phyloP scores from a whole-genome alignment of 1,140 invertebrate genomes.

The Zophobas atratus region DNA sequence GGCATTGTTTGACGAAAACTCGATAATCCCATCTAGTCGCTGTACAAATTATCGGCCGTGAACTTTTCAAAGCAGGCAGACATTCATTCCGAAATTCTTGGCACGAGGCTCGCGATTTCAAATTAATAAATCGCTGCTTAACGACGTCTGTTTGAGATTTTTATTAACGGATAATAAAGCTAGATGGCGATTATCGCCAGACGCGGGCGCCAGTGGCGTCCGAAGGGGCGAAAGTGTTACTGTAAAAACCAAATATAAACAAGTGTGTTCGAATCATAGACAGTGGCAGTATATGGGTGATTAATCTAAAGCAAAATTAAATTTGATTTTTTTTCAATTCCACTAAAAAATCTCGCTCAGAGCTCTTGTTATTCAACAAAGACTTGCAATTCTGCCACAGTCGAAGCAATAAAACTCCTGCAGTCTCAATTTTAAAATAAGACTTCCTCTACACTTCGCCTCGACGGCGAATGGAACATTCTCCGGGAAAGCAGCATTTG shows the following conservation, averaged over 20 bases:
- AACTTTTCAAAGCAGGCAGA: constrained; percentile 1
- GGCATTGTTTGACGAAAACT: background rate
- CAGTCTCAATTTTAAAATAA: background rate
- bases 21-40: constrained; percentile 3
- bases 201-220: background rate
- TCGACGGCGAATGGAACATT: background rate
- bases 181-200: background rate
- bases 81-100: constrained; percentile 3
- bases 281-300: too few species aligned
- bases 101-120: background rate
- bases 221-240: too few species aligned
- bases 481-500: background rate
- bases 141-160: constrained; percentile 13
- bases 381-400: background rate
- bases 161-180: constrained; percentile 17
- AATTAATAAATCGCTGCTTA: constrained; percentile 1
- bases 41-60: constrained; percentile 2
- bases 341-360: too few species aligned
- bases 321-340: too few species aligned
- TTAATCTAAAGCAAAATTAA: too few species aligned
- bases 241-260: too few species aligned
- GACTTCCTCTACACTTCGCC: background rate
- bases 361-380: background rate
- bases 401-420: background rate
- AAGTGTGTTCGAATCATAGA: too few species aligned